These are phyloP conservation scores for Apeira syringaria DNA, from an alignment of 2,888 invertebrate species.

Conservation along the genomic window DNA sequence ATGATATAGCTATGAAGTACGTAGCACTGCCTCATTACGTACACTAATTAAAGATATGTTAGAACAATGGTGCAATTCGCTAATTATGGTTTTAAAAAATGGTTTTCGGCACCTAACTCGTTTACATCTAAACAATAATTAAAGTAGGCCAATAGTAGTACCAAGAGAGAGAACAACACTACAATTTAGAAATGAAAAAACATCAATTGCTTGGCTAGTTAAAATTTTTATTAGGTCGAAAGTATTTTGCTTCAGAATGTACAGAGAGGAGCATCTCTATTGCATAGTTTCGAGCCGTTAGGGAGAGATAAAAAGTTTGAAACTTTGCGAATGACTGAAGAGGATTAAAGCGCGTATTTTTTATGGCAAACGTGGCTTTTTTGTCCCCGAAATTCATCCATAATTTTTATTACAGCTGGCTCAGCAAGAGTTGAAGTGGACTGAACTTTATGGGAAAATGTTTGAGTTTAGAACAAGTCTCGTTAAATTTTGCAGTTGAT, in stretches of 20 bases:
- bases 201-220: too few species aligned
- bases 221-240: too few species aligned
- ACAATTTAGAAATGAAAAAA: too few species aligned
- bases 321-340: slow-evolving; percentile 42
- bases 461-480: slow-evolving; percentile 16
- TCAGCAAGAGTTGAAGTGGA: slow-evolving; percentile 20
- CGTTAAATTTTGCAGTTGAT: slow-evolving; percentile 12
- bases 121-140: too few species aligned
- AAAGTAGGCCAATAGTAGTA: too few species aligned
- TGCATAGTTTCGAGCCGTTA: slow-evolving; percentile 66
- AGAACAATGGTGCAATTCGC: too few species aligned
- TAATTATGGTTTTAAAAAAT: too few species aligned
- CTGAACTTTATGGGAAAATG: slow-evolving; percentile 17
- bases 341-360: slow-evolving; percentile 42
- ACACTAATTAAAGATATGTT: too few species aligned
- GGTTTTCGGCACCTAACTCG: too few species aligned
- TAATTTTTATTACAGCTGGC: slow-evolving; percentile 28
- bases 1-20: too few species aligned
- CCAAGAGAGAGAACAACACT: too few species aligned
- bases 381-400: slow-evolving; percentile 25
- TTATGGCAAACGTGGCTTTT: slow-evolving; percentile 31
- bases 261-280: slow-evolving; percentile 62
- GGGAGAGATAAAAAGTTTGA: slow-evolving; percentile 60
- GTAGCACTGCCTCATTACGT: too few species aligned
- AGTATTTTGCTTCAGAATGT: slow-evolving; percentile 38